Base-by-base conservation (phyloP, 2,113 vertebrate species). In the Rhabdomys dilectus region DNA sequence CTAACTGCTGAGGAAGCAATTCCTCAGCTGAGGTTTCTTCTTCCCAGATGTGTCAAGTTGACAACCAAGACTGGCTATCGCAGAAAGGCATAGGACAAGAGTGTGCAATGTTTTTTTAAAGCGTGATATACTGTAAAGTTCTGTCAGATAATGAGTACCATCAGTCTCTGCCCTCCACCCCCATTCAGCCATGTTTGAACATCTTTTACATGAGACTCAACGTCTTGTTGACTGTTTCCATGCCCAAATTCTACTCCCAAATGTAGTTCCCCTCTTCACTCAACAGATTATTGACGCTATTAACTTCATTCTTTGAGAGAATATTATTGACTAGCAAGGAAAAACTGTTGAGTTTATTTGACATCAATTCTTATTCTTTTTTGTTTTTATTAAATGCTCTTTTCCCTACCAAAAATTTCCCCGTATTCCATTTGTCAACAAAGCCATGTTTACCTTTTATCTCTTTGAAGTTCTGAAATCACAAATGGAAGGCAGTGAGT, bases 391-490 rank as follows among this genome's bases (percentile, higher is more conserved):
- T 64, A 9, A 75, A 68, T 62, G 29, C n/a, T n/a, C 60, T 1
- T 91, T 96, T 88, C 34, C 19, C 88, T 92, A 19, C 53, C 48
- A 97, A 80, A 95, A 94, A 93, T 85, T 73, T 85, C 96, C 42
- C 36, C 22, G 73, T 93, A 39, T 96, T 95, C 66, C 95, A 96
- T 95, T 93, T 81, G 93, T 91, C 95, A 96, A n/a, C 39, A 76
- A 51, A 91, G 34, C 56, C 29, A 91, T 91, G 66, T 75, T 84
- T 91, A 94, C 64, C 88, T 93, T 94, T 96, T 91, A 91, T 94
- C 88, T 95, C 70, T 90, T 96, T 93, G 80, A 70, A 90, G 45
- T 92, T 90, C 81, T 88, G 68, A 95, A 90, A 95, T 93, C 90
- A 93, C 78, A 95, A 76, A 95, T 93, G 64, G 80, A 95, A 90